These are phyloP conservation scores for Danaus plexippus DNA, from an alignment of 1,140 invertebrate species.

Conservation along the genomic window DNA sequence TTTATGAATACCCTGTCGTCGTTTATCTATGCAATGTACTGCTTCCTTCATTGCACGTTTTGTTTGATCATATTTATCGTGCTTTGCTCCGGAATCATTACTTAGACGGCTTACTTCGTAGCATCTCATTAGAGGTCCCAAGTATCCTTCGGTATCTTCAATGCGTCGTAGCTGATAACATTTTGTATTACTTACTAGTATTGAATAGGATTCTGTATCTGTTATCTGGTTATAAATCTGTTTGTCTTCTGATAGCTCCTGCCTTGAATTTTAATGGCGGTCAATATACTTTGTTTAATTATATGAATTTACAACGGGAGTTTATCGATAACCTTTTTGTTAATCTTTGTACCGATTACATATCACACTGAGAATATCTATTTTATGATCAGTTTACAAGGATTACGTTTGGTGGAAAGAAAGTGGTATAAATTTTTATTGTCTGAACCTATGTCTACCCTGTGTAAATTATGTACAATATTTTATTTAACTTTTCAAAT, in stretches of 20 bases:
- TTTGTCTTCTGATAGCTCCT: constrained; percentile 24
- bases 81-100: constrained; percentile 37
- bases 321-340: no score
- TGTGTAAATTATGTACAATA: no score
- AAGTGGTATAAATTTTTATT: no score
- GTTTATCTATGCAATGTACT: constrained; percentile 62
- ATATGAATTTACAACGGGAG: constrained; percentile 3
- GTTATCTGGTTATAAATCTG: constrained; percentile 34
- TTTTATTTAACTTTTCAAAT: no score
- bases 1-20: constrained; percentile 42
- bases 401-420: no score
- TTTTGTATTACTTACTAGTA: constrained; percentile 28
- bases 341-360: no score
- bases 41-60: constrained; percentile 61
- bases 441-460: no score
- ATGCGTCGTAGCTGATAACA: constrained; percentile 40
- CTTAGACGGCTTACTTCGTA: constrained; percentile 33
- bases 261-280: constrained; percentile 16
- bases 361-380: no score
- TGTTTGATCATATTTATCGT: constrained; percentile 64
- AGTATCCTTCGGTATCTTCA: constrained; percentile 42
- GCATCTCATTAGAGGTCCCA: constrained; percentile 51
- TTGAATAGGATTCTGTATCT: constrained; percentile 34
- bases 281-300: constrained; percentile 15
- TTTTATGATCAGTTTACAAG: no score